These are phyloP conservation scores for Triplophysa tibetana DNA, from an alignment of 2,113 vertebrate species.

Conservation along the genomic window DNA sequence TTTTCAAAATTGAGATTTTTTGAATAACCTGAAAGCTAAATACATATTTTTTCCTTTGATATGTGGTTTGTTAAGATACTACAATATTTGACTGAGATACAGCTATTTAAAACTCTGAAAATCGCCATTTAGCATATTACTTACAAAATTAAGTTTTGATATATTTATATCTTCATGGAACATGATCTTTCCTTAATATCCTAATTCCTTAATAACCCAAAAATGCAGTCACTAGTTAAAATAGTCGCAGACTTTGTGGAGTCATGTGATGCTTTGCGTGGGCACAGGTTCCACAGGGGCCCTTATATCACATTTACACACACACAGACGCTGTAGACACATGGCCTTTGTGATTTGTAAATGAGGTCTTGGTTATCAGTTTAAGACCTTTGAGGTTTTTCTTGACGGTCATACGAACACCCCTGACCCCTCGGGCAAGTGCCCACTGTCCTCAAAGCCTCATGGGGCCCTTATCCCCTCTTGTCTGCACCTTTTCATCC, in stretches of 20 bases:
- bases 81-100: too few species aligned
- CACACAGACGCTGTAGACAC: constrained; percentile 7
- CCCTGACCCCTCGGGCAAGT: constrained; percentile 17
- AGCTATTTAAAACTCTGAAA: too few species aligned
- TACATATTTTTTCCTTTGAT: too few species aligned
- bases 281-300: background rate
- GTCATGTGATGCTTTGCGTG: constrained; percentile 34
- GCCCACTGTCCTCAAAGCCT: constrained; percentile 28
- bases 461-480: constrained; percentile 24
- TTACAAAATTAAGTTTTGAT: too few species aligned
- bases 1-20: background rate
- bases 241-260: constrained; percentile 15
- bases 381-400: constrained; percentile 25
- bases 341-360: constrained; percentile 20
- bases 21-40: too few species aligned
- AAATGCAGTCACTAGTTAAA: constrained; percentile 27
- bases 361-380: constrained; percentile 30
- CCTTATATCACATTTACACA: constrained; percentile 16
- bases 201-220: background rate
- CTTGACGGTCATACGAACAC: background rate
- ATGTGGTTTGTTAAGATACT: too few species aligned
- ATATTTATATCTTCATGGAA: too few species aligned
- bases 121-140: too few species aligned
- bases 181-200: too few species aligned
- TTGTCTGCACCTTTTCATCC: constrained; percentile 47